phyloP scores from a whole-genome alignment of 1,140 invertebrate species.

The Drosophila jambulina region DNA sequence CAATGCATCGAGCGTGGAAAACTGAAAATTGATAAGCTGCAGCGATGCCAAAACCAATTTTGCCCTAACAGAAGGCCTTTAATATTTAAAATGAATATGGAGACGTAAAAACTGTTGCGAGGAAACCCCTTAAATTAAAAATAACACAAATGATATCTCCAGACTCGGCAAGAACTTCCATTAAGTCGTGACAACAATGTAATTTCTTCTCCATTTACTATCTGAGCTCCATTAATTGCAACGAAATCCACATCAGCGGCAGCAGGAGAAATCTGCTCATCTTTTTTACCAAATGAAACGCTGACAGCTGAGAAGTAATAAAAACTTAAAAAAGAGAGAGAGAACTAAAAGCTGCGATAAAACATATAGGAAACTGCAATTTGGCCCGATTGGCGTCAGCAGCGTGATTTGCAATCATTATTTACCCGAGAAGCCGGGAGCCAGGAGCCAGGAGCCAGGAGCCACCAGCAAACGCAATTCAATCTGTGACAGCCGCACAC shows the following conservation, averaged over 20 bases:
- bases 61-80: not conserved
- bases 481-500: slow-evolving; percentile 70
- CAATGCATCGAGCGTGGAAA: slow-evolving; percentile 22
- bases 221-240: slow-evolving; percentile 6
- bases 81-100: not conserved
- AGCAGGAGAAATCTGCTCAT: not conserved
- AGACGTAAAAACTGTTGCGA: not conserved
- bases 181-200: not conserved
- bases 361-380: slow-evolving; percentile 59
- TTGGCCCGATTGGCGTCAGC: slow-evolving; percentile 46
- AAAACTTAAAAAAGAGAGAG: slow-evolving; percentile 7
- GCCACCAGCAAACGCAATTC: slow-evolving; percentile 56
- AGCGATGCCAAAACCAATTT: slow-evolving; percentile 15
- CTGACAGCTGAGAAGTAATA: slow-evolving; percentile 4
- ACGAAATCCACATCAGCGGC: slow-evolving; percentile 2
- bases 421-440: slow-evolving; percentile 37
- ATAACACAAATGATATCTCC: not conserved
- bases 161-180: not conserved
- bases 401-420: slow-evolving; percentile 72
- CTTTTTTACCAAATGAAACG: slow-evolving; percentile 2
- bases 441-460: slow-evolving; percentile 10
- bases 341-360: slow-evolving; percentile 31
- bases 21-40: slow-evolving; percentile 36
- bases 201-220: not conserved
- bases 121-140: not conserved